phyloP scores from a whole-genome alignment of 2,113 vertebrate genomes.

The Labrus mixtus region DNA sequence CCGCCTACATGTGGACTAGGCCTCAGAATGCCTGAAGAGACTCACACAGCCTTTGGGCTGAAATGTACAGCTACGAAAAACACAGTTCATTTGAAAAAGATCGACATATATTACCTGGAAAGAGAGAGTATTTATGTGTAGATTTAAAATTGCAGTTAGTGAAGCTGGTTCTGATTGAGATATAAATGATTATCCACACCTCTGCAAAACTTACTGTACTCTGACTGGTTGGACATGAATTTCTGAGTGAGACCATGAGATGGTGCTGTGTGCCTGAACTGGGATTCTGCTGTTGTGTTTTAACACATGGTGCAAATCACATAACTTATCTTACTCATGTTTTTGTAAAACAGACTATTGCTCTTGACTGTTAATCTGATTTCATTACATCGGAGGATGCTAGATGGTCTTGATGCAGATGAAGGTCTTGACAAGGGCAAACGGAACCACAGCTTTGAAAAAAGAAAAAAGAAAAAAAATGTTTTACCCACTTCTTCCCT shows the following conservation, averaged over 20 bases:
- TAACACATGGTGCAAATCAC: slow-evolving; percentile 14
- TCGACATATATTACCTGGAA: too few relatives aligned
- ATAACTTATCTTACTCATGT: background rate
- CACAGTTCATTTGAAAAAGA: too few relatives aligned
- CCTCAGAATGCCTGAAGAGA: too few relatives aligned
- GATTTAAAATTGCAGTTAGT: too few relatives aligned
- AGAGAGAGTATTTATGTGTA: too few relatives aligned
- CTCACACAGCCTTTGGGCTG: too few relatives aligned
- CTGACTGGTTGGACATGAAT: slow-evolving; percentile 41
- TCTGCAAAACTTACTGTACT: background rate
- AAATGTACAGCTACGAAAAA: too few relatives aligned
- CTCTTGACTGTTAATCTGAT: background rate
- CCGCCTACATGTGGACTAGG: too few relatives aligned
- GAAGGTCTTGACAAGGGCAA: slow-evolving; percentile 43
- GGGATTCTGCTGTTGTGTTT: background rate
- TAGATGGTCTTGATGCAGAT: background rate
- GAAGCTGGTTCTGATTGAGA: too few relatives aligned
- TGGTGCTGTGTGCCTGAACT: slow-evolving; percentile 78
- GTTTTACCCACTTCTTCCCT: slow-evolving; percentile 40
- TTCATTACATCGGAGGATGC: background rate
- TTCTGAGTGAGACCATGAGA: slow-evolving; percentile 77
- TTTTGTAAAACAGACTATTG: background rate
- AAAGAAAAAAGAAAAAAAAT: slow-evolving; percentile 11
- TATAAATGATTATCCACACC: too few relatives aligned
- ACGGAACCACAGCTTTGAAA: slow-evolving; percentile 15